These are phyloP conservation scores for Naso thynnoides DNA, from an alignment of 2,797 vertebrate species.

Conservation along the genomic window DNA sequence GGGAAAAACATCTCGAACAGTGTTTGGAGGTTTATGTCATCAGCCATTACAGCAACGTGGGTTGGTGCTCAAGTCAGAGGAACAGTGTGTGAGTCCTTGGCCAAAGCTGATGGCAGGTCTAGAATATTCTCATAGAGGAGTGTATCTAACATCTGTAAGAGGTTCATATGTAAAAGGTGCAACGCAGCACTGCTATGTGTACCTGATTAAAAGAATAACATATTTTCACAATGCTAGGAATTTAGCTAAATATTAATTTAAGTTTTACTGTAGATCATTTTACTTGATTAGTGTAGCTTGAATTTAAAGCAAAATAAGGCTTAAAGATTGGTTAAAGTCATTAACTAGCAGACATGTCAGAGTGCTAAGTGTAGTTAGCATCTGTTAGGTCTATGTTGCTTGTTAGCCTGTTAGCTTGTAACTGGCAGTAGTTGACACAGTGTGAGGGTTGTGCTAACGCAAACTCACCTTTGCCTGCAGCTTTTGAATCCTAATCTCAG, in stretches of 20 bases:
- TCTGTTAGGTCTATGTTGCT: too few relatives aligned
- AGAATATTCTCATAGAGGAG: constrained; percentile 32
- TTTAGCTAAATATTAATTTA: background rate
- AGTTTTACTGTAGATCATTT: background rate
- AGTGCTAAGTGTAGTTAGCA: too few relatives aligned
- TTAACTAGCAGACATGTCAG: too few relatives aligned
- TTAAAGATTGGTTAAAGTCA: too few relatives aligned
- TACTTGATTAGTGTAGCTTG: background rate
- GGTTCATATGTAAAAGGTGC: constrained; percentile 6
- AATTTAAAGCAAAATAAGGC: background rate
- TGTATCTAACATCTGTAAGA: constrained; percentile 45
- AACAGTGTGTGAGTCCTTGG: constrained; percentile 57
- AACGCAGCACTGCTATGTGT: background rate
- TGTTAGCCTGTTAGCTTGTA: too few relatives aligned
- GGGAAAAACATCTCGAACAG: constrained; percentile 51
- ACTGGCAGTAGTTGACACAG: too few relatives aligned
- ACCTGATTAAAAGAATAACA: background rate
- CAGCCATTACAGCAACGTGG: constrained; percentile 54
- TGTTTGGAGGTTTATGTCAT: constrained; percentile 66
- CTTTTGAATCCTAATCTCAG: too few relatives aligned
- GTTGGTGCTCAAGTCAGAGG: constrained; percentile 36
- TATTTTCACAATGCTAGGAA: background rate
- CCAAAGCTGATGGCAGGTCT: constrained; percentile 31
- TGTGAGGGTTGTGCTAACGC: too few relatives aligned
- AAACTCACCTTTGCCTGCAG: too few relatives aligned